phyloP scores from a whole-genome alignment of 2,888 invertebrate genomes.

The Strigamia maritima region DNA sequence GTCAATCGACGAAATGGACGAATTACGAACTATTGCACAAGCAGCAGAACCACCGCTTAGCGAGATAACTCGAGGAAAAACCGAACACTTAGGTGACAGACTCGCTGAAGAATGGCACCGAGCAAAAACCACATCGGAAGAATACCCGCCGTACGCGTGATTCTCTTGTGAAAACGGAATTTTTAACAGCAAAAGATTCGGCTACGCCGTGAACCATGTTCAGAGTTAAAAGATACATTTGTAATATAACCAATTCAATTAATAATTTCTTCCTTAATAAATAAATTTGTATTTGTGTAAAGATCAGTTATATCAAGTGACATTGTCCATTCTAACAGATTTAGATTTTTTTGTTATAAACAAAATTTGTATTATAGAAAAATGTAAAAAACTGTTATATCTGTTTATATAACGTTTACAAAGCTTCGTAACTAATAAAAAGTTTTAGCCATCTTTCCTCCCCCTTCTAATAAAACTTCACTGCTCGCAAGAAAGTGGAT shows the following conservation, averaged over 20 bases:
- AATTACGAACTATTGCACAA: neutral
- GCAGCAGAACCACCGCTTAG: neutral
- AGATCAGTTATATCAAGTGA: too few relatives aligned
- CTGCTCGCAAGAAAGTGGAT: too few relatives aligned
- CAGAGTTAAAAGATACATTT: neutral
- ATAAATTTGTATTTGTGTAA: too few relatives aligned
- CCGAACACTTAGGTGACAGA: conserved; percentile 12
- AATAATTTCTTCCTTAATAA: too few relatives aligned
- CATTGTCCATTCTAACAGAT: too few relatives aligned
- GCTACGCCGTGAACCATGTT: neutral
- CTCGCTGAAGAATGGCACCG: conserved; percentile 15
- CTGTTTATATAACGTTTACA: too few relatives aligned
- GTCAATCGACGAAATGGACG: conserved; percentile 15
- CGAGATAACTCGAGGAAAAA: conserved; percentile 2
- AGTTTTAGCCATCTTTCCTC: too few relatives aligned
- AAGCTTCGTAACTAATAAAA: too few relatives aligned
- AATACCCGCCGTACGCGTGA: conserved; percentile 7
- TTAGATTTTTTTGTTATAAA: too few relatives aligned
- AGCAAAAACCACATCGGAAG: conserved; percentile 4
- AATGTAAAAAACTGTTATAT: too few relatives aligned
- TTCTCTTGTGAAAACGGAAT: neutral
- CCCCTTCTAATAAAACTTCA: too few relatives aligned
- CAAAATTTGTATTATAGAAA: too few relatives aligned
- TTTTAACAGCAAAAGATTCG: neutral
- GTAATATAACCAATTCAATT: neutral